phyloP scores from a whole-genome alignment of 2,888 invertebrate genomes.

The Nomada ferruginata region DNA sequence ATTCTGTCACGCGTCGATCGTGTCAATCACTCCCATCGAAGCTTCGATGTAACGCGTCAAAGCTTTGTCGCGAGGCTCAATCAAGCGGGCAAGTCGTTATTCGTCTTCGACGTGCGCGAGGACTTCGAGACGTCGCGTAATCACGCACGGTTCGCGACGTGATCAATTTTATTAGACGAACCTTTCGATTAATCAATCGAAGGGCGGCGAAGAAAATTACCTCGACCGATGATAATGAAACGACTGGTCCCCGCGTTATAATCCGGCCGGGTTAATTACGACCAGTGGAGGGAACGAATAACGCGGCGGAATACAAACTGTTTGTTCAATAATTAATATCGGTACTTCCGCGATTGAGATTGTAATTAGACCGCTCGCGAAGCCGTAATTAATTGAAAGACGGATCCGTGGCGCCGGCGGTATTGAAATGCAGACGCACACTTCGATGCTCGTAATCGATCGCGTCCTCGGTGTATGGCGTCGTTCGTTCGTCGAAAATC shows the following conservation, averaged over 20 bases:
- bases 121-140: slow-evolving; percentile 29
- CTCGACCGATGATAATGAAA: slow-evolving; percentile 53
- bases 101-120: slow-evolving; percentile 12
- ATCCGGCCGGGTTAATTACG: slow-evolving; percentile 55
- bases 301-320: slow-evolving; percentile 47
- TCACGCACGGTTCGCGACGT: slow-evolving; percentile 21
- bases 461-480: not conserved
- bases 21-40: not conserved
- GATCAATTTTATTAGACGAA: slow-evolving; percentile 36
- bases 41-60: not conserved
- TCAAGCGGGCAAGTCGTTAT: slow-evolving; percentile 6
- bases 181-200: slow-evolving; percentile 42
- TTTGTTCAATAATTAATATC: slow-evolving; percentile 65
- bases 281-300: slow-evolving; percentile 9
- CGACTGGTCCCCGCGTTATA: slow-evolving; percentile 22
- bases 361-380: slow-evolving; percentile 54
- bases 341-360: slow-evolving; percentile 50
- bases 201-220: slow-evolving; percentile 33
- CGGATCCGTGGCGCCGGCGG: slow-evolving; percentile 40
- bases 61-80: not conserved
- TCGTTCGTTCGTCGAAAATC: no score
- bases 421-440: not conserved
- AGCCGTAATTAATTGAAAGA: slow-evolving; percentile 66
- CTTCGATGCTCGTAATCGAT: not conserved
- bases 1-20: not conserved